phyloP scores from a whole-genome alignment of 2,113 vertebrate species.

The Channa argus region DNA sequence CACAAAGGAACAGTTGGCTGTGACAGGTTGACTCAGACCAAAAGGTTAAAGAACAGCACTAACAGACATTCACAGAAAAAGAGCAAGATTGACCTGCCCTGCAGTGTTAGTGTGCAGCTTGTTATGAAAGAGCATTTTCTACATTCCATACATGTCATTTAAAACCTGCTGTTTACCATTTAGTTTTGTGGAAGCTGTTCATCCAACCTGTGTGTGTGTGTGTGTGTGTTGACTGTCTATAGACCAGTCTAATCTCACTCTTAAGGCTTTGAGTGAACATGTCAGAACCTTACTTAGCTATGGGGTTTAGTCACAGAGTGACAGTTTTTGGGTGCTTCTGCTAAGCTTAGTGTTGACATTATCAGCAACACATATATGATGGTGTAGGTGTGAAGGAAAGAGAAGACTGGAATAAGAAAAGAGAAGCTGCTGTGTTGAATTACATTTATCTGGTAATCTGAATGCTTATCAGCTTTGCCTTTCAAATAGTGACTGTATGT shows the following conservation, averaged over 20 bases:
- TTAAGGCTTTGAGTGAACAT: constrained; percentile 55
- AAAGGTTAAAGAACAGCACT: constrained; percentile 11
- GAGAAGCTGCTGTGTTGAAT: background rate
- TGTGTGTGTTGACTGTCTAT: constrained; percentile 46
- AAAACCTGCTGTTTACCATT: constrained; percentile 73
- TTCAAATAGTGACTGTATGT: too few relatives aligned
- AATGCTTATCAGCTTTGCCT: too few relatives aligned
- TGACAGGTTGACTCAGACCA: constrained; percentile 38
- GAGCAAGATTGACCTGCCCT: constrained; percentile 54
- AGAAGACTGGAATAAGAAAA: background rate
- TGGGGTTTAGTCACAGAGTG: constrained; percentile 22
- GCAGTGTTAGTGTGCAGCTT: constrained; percentile 54
- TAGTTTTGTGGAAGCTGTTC: constrained; percentile 67
- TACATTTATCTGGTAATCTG: background rate
- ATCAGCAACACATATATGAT: constrained; percentile 22
- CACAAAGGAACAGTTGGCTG: constrained; percentile 8
- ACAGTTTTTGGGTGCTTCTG: constrained; percentile 62
- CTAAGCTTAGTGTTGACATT: constrained; percentile 51
- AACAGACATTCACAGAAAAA: constrained; percentile 9
- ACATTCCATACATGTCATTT: constrained; percentile 73
- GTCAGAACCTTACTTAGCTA: constrained; percentile 53
- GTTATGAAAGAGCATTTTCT: constrained; percentile 72
- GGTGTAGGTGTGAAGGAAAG: background rate
- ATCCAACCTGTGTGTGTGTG: constrained; percentile 41
- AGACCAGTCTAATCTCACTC: constrained; percentile 47